Evolutionary conservation across 2,797 vertebrate species (phyloP), one percentile per base, ranked within the genome.

Genomic region (Hirundo rustica): DNA sequence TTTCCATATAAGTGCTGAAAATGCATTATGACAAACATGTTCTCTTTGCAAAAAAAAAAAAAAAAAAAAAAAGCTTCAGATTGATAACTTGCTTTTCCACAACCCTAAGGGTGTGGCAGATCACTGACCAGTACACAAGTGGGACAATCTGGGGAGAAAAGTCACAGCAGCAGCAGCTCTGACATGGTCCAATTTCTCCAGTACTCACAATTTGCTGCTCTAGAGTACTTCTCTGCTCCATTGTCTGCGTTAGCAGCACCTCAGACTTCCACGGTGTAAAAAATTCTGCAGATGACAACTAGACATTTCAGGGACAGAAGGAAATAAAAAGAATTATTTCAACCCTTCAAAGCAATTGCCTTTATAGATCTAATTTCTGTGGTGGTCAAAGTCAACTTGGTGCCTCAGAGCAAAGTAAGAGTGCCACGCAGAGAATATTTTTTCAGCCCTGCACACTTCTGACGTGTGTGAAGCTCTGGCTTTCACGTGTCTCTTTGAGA

Each of bases 401-500:
- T 91, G 75, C 78, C 75, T 83, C 48, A 36, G 27, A 95, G 66
- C 58, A 94, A 96, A 96, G 60, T 44, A 87, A 68, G n/a, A n/a
- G 7, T 81, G 60, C 42, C 77, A 79, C 53, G 47, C 68, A 81
- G 81, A 92, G 94, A 85, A 91, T 75, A 54, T 73, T 72, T 90
- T 93, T 93, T 80, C 19, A 36, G 50, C 47, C 42, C 58, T 85
- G 53, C 3, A 11, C 62, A 25, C n/a, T 81, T 92, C 60, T 87
- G 75, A 88, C 70, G 54, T 68, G 62, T 55, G 58, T 42, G 61
- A 88, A 90, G 78, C 20, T 23, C 32, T 84, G 86, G 53, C 60
- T 97, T 85, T 96, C 81, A 68, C 3, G 1, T 78, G 77, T 83
- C 85, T 96, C 95, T 96, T 62, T 89, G 88, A 78, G 81, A 79